Evolutionary conservation across 2,113 vertebrate species (phyloP).

Genomic region (Poeciliopsis turrubarensis): DNA sequence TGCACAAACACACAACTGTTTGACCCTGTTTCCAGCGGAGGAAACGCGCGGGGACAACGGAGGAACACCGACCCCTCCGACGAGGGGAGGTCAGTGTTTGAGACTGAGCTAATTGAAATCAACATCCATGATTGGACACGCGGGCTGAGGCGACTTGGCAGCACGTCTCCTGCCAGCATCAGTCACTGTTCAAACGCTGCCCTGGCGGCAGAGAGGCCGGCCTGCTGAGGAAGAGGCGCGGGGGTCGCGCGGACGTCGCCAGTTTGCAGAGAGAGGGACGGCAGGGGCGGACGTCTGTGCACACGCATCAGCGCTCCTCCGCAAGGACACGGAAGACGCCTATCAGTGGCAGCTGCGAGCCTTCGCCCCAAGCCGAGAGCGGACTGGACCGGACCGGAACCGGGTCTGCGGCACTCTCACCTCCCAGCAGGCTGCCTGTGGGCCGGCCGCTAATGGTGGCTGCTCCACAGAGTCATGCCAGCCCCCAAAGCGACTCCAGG

Average conservation of each 20-base stretch:
- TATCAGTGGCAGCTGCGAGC: constrained; percentile 48
- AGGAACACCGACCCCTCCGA: constrained; percentile 58
- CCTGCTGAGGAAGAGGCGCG: constrained; percentile 58
- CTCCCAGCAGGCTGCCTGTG: constrained; percentile 58
- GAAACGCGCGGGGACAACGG: constrained; percentile 14
- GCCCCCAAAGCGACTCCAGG: constrained; percentile 49
- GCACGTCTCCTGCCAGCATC: constrained; percentile 71
- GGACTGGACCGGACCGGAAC: constrained; percentile 39
- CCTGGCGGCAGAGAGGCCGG: constrained; percentile 56
- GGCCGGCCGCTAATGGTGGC: constrained; percentile 67
- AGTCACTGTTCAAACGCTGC: constrained; percentile 56
- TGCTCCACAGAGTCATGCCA: constrained; percentile 55
- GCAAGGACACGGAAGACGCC: constrained; percentile 60
- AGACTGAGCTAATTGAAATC: constrained; percentile 80
- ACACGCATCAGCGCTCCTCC: constrained; percentile 14
- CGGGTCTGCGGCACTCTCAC: constrained; percentile 52
- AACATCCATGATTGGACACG: constrained; percentile 74
- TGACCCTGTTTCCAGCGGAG: constrained; percentile 47
- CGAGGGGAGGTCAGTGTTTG: constrained; percentile 67
- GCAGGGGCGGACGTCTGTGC: constrained; percentile 9
- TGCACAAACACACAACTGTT: constrained; percentile 51
- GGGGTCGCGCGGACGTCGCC: constrained; percentile 57
- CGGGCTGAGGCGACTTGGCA: constrained; percentile 65
- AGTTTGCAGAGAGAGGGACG: constrained; percentile 33
- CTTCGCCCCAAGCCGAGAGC: constrained; percentile 5